A percentile compares a stretch with the other conserved stretches of the same genome.
phyloP scores from a whole-genome alignment of 1,140 invertebrate genomes.

The Rhizoglyphus robini region DNA sequence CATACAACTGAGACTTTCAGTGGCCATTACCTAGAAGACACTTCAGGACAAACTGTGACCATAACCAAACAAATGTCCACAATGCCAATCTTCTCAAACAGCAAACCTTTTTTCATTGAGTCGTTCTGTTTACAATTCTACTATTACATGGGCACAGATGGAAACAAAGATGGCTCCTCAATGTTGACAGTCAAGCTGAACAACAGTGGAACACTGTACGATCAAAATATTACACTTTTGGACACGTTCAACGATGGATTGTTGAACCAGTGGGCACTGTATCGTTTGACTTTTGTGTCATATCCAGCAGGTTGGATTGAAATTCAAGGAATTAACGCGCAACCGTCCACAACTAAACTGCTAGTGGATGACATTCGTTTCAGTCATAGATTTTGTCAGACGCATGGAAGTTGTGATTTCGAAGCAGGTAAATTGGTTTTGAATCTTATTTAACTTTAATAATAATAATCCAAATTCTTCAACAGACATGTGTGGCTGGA shows the following conservation, averaged over 20 bases:
- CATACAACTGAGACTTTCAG: neutral
- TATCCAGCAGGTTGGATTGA: neutral
- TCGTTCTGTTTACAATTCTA: neutral
- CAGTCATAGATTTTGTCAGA: neutral
- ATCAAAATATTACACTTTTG: neutral
- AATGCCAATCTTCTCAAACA: neutral
- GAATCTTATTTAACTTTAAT: neutral
- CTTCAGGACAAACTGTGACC: neutral
- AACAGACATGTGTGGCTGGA: constrained; percentile 24
- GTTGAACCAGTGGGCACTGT: neutral
- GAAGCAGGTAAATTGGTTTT: neutral
- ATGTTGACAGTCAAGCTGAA: neutral
- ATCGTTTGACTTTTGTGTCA: neutral
- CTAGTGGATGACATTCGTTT: neutral
- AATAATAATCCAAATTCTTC: neutral
- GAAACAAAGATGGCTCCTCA: neutral
- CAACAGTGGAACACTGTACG: neutral
- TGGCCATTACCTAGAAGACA: neutral
- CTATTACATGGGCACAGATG: neutral
- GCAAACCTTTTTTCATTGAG: neutral
- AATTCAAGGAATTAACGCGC: neutral
- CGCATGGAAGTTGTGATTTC: constrained; percentile 26
- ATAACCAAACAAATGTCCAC: neutral
- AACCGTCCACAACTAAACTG: neutral
- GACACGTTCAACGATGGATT: neutral